Evolutionary conservation across 2,113 vertebrate species (phyloP).

Genomic region (Marmota flaviventris): DNA sequence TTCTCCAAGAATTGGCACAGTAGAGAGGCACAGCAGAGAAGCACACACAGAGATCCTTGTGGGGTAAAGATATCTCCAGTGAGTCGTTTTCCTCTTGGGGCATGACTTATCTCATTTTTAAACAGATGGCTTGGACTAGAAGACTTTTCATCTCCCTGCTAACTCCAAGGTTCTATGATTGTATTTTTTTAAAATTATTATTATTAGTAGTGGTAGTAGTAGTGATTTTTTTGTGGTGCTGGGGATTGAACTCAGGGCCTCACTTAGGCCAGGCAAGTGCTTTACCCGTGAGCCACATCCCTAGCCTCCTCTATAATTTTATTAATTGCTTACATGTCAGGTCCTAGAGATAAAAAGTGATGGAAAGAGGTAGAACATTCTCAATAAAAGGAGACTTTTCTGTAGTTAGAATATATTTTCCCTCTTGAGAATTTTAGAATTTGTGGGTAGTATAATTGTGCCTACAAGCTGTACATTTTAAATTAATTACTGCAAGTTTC

Average conservation of each 20-base stretch:
- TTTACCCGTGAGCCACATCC: too few relatives aligned
- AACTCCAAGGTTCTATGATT: not conserved
- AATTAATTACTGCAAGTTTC: conserved; percentile 52
- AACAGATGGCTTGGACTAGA: not conserved
- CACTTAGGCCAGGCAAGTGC: too few relatives aligned
- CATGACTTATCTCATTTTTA: not conserved
- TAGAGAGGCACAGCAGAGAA: not conserved
- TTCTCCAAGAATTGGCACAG: not conserved
- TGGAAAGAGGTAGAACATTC: conserved; percentile 30
- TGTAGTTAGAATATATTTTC: conserved; percentile 17
- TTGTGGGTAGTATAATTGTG: not conserved
- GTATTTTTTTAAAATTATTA: too few relatives aligned
- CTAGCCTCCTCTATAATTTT: not conserved
- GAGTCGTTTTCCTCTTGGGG: not conserved
- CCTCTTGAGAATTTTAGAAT: conserved; percentile 40
- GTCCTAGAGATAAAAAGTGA: not conserved
- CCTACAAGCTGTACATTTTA: conserved; percentile 25
- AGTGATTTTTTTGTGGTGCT: too few relatives aligned
- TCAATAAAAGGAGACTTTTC: conserved; percentile 26
- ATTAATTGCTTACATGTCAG: conserved; percentile 42
- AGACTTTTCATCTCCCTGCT: conserved; percentile 1
- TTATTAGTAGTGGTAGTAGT: too few relatives aligned
- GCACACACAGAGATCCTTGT: not conserved
- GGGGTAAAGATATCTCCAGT: not conserved
- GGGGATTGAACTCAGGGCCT: too few relatives aligned